phyloP scores from a whole-genome alignment of 2,888 invertebrate species.

The Dendrolimus pini region DNA sequence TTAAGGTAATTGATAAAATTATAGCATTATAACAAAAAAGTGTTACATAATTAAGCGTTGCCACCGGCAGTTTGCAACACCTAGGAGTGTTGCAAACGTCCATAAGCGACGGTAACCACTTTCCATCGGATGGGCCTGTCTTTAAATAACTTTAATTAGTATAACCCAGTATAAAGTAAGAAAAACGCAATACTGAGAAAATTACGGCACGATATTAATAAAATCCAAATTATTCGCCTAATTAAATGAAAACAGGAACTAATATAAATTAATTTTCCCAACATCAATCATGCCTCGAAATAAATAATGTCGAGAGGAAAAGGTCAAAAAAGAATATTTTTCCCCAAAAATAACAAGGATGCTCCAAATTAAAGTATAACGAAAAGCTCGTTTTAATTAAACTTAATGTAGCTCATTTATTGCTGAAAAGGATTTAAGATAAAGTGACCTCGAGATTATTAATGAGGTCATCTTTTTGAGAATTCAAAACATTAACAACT shows the following conservation, averaged over 20 bases:
- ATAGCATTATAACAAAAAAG: too few species aligned
- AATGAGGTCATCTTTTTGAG: slow-evolving; percentile 22
- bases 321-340: background rate
- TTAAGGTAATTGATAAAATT: too few species aligned
- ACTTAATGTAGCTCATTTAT: slow-evolving; percentile 37
- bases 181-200: too few species aligned
- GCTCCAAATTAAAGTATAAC: slow-evolving; percentile 13
- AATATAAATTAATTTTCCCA: background rate
- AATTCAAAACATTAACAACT: too few species aligned
- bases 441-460: slow-evolving; percentile 39
- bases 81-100: too few species aligned
- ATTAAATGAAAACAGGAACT: background rate
- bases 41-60: too few species aligned
- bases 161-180: too few species aligned
- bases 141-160: too few species aligned
- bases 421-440: slow-evolving; percentile 34
- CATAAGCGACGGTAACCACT: too few species aligned
- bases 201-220: too few species aligned
- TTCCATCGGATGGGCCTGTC: too few species aligned
- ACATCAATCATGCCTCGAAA: background rate
- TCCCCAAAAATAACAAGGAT: background rate
- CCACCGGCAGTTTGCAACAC: too few species aligned
- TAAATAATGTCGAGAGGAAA: background rate
- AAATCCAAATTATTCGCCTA: slow-evolving; percentile 5
- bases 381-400: slow-evolving; percentile 38